Conservation (phyloP, 2,888 invertebrate species). For the Cataglyphis rosenhaueri region DNA sequence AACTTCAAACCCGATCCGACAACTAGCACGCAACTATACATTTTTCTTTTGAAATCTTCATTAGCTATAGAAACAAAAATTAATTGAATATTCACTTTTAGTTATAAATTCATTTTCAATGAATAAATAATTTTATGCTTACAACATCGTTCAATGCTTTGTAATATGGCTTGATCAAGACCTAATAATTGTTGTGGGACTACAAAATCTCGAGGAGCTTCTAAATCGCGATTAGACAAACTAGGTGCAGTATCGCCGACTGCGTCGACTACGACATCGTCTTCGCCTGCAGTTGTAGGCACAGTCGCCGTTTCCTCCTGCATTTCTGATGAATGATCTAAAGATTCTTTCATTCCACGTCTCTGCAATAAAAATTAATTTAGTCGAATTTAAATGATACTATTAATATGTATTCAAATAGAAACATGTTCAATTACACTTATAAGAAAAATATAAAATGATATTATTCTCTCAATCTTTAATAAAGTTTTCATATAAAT, state of each 20-base stretch:
- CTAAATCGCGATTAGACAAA: slow-evolving; percentile 81
- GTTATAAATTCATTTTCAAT: background rate
- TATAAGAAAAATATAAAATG: background rate
- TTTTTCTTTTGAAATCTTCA: slow-evolving; percentile 96
- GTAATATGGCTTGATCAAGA: slow-evolving; percentile 95
- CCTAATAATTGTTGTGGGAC: slow-evolving; percentile 93
- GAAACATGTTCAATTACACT: background rate
- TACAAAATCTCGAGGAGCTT: slow-evolving; percentile 88
- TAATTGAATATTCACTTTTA: background rate
- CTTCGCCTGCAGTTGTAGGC: slow-evolving; percentile 82
- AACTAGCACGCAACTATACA: slow-evolving; percentile 96
- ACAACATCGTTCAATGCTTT: slow-evolving; percentile 96
- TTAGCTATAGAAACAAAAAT: slow-evolving; percentile 86
- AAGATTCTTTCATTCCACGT: slow-evolving; percentile 88
- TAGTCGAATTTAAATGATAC: background rate
- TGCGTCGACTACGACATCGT: slow-evolving; percentile 86
- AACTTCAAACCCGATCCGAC: slow-evolving; percentile 97
- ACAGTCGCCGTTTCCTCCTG: slow-evolving; percentile 85
- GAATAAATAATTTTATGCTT: slow-evolving; percentile 78
- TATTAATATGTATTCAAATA: background rate
- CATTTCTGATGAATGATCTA: slow-evolving; percentile 86
- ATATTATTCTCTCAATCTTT: background rate
- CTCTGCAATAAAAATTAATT: slow-evolving; percentile 73
- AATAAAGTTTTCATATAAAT: background rate
- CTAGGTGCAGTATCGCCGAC: slow-evolving; percentile 84